Conservation (phyloP, 2,797 vertebrate species). For the Anas bahamensis region DNA sequence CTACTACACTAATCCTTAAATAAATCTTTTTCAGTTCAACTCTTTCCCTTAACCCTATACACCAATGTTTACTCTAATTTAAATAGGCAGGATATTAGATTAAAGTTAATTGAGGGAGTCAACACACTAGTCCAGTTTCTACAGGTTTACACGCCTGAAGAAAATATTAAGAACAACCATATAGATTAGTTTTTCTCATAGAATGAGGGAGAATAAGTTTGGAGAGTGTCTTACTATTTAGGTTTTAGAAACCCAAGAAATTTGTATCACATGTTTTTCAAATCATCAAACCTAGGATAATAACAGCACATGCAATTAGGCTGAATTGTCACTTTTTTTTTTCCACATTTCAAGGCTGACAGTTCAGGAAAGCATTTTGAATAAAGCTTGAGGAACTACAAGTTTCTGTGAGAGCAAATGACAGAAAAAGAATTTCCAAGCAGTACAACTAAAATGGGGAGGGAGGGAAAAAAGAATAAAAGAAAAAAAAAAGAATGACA, state of each 20-base stretch:
- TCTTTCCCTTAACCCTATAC: constrained; percentile 65
- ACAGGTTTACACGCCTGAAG: constrained; percentile 68
- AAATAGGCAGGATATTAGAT: constrained; percentile 80
- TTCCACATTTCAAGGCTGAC: neutral
- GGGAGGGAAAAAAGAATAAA: neutral
- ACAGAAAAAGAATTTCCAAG: neutral
- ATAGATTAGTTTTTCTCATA: constrained; percentile 35
- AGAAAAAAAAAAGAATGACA: neutral
- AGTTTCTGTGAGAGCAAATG: constrained; percentile 3
- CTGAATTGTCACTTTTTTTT: neutral
- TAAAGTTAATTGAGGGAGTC: constrained; percentile 77
- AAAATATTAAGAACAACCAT: constrained; percentile 54
- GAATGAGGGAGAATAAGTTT: neutral
- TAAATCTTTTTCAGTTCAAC: constrained; percentile 76
- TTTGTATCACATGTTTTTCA: constrained; percentile 4
- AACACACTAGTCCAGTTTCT: constrained; percentile 74
- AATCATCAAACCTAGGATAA: neutral
- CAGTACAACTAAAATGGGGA: neutral
- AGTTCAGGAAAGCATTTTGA: neutral
- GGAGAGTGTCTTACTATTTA: neutral
- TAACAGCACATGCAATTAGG: neutral
- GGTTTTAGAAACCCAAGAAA: constrained; percentile 24
- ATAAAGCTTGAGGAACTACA: neutral
- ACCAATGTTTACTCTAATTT: constrained; percentile 77
- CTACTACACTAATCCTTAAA: constrained; percentile 77